These are phyloP conservation scores for Poeciliopsis infans DNA, from an alignment of 2,797 vertebrate genomes.

Conservation along the genomic window DNA sequence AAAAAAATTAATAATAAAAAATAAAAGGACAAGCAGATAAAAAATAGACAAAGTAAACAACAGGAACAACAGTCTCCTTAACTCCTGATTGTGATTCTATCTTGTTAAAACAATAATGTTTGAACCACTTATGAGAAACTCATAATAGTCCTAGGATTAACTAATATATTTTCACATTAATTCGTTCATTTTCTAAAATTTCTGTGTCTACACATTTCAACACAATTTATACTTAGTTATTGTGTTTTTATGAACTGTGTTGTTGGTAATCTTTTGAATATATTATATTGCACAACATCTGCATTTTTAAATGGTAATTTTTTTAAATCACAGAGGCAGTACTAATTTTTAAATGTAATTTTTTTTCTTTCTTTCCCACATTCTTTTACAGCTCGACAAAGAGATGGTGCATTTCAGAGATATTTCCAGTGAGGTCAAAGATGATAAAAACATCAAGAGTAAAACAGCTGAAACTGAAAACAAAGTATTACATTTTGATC, in stretches of 20 bases:
- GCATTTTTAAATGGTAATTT: background rate
- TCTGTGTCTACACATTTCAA: background rate
- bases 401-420: constrained; percentile 19
- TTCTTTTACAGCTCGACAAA: constrained; percentile 64
- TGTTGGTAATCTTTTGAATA: background rate
- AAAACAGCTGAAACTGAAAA: constrained; percentile 15
- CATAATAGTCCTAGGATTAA: too few relatives aligned
- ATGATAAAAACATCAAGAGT: constrained; percentile 22
- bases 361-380: background rate
- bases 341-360: background rate
- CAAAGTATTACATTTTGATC: constrained; percentile 16
- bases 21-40: too few relatives aligned
- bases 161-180: background rate
- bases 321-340: background rate
- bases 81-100: background rate
- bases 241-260: background rate
- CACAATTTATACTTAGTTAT: background rate
- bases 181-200: background rate
- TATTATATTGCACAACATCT: background rate
- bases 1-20: too few relatives aligned
- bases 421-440: constrained; percentile 21
- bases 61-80: background rate
- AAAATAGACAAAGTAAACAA: too few relatives aligned
- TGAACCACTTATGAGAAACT: background rate
- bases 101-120: background rate